Base-by-base conservation (phyloP, 2,113 vertebrate species). In the Myxocyprinus asiaticus region DNA sequence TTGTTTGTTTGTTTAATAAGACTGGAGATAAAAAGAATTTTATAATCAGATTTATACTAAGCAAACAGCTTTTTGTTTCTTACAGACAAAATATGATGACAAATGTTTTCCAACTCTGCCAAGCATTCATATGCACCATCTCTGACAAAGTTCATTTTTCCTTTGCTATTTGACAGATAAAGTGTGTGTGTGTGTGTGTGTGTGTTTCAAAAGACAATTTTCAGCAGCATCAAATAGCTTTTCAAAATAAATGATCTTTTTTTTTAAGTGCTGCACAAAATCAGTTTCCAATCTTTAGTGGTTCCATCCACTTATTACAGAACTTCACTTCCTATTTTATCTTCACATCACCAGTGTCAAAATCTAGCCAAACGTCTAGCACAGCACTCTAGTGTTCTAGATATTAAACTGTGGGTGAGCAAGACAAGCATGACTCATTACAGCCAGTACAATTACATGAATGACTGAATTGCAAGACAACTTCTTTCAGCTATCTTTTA, bases 1-100 rank as follows among this genome's bases (percentile, higher is more conserved):
- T 48, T 48, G 12, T 76, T 47, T 79, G 45, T 71, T 17, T 56
- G 33, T 48, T 76, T 79, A 82, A 76, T 82, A 47, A 74, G 74
- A 59, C 50, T 59, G 15, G 11, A 51, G 73, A 80, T 79, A 66
- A 75, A 9, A 64, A 14, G 42, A 67, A 53, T 73, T 48, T 72
- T 73, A n/a, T 63, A 51, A 33, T 33, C 22, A 33, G 22, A 33
- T 33, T 1, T 33, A 33, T 33, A 33, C 22, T 33, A 33, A 33
- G 22, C 22, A 33, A 33, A 33, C 22, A 33, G 22, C 22, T 33
- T 33, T 33, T 33, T 33, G 22, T 33, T 33, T 33, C 22, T 33
- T 33, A 33, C 22, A 33, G 3, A 33, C 22, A 33, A 33, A 33
- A 33, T 33, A 33, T 33, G 3, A 33, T 33, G 22, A 33, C 22